Percentiles rank a stretch among this genome's conserved stretches.
These are phyloP conservation scores for Linnaemya tessellans DNA, from an alignment of 2,888 invertebrate species.

Conservation along the genomic window DNA sequence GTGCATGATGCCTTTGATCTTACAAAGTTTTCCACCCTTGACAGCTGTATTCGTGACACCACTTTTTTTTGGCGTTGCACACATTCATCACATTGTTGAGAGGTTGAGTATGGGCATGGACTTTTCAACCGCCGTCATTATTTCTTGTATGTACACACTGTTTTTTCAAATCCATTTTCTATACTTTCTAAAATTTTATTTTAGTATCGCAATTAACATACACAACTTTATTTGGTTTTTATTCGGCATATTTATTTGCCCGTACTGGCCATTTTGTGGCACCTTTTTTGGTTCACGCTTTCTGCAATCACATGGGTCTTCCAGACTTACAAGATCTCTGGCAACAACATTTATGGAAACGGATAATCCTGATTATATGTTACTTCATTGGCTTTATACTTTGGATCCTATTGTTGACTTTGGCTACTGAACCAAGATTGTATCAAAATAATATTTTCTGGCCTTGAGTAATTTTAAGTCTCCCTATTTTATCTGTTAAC, in stretches of 20 bases:
- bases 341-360: conserved; percentile 85
- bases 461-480: conserved; percentile 75
- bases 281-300: conserved; percentile 94
- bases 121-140: conserved; percentile 87
- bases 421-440: conserved; percentile 89
- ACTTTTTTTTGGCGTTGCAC: conserved; percentile 96
- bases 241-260: conserved; percentile 95
- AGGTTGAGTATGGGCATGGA: conserved; percentile 89
- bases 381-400: conserved; percentile 90
- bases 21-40: conserved; percentile 90
- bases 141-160: conserved; percentile 87
- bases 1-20: conserved; percentile 95
- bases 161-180: not conserved
- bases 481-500: conserved; percentile 31
- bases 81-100: conserved; percentile 95
- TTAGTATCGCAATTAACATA: conserved; percentile 94
- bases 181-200: not conserved
- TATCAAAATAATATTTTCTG: conserved; percentile 87
- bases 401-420: conserved; percentile 91
- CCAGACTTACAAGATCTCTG: conserved; percentile 92
- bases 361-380: conserved; percentile 86
- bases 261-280: conserved; percentile 95
- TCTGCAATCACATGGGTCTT: conserved; percentile 98
- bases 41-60: conserved; percentile 93
- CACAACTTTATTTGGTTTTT: conserved; percentile 96